Evolutionary conservation across 2,888 invertebrate genomes (phyloP).

Genomic region (Noctuana brunneofusca): DNA sequence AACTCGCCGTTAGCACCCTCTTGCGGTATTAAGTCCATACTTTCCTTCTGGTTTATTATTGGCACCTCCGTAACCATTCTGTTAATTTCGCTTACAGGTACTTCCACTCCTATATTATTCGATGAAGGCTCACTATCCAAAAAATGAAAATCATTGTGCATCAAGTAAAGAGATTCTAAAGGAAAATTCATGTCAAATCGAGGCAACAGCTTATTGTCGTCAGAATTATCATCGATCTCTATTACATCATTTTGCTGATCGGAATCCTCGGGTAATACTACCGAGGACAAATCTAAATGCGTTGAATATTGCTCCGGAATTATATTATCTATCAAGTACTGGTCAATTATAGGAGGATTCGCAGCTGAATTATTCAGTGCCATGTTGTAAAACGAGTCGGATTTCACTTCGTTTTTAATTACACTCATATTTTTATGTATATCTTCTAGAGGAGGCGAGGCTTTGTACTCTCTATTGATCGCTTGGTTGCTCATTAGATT

Average conservation of each 20-base stretch:
- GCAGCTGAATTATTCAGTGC: slow-evolving; percentile 52
- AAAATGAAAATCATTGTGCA: slow-evolving; percentile 77
- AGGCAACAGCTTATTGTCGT: slow-evolving; percentile 71
- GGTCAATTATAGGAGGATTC: slow-evolving; percentile 68
- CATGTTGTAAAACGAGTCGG: slow-evolving; percentile 68
- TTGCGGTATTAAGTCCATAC: slow-evolving; percentile 47
- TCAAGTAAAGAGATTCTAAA: slow-evolving; percentile 68
- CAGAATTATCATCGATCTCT: slow-evolving; percentile 77
- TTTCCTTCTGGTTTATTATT: slow-evolving; percentile 63
- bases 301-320: slow-evolving; percentile 70
- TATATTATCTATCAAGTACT: slow-evolving; percentile 72
- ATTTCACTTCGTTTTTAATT: slow-evolving; percentile 76
- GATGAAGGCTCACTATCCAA: slow-evolving; percentile 66
- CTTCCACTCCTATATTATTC: slow-evolving; percentile 54
- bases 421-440: slow-evolving; percentile 74
- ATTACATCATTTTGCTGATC: slow-evolving; percentile 72
- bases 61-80: slow-evolving; percentile 69
- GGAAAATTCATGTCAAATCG: slow-evolving; percentile 74
- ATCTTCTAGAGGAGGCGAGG: slow-evolving; percentile 74
- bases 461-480: slow-evolving; percentile 70
- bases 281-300: slow-evolving; percentile 65
- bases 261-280: slow-evolving; percentile 61
- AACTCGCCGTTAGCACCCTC: slow-evolving; percentile 57
- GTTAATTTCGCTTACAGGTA: slow-evolving; percentile 58
- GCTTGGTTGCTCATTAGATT: slow-evolving; percentile 62